phyloP scores from a whole-genome alignment of 2,888 invertebrate species.

The Polia nebulosa region DNA sequence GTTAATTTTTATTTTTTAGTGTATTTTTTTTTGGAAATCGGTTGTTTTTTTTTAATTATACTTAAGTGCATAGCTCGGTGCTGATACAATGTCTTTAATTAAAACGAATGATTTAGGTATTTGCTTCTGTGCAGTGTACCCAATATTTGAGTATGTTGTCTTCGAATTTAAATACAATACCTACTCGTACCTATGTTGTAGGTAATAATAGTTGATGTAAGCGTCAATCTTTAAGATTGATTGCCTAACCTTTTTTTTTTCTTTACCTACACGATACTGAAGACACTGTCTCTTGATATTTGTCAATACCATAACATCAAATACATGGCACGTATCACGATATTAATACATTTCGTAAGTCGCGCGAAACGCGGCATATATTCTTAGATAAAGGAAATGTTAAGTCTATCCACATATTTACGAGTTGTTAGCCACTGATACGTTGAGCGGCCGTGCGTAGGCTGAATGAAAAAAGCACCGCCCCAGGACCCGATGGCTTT shows the following conservation, averaged over 20 bases:
- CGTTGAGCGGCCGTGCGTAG: too few species aligned
- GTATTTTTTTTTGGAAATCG: too few species aligned
- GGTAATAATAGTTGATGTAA: conserved; percentile 3
- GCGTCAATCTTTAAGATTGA: conserved; percentile 16
- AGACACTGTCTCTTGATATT: conserved; percentile 18
- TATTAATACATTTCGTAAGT: conserved; percentile 34
- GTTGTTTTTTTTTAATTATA: not conserved
- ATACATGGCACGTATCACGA: conserved; percentile 20
- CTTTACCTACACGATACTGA: not conserved
- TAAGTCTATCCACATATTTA: conserved; percentile 15
- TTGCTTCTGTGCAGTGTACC: not conserved
- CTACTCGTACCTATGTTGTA: too few species aligned
- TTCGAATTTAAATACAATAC: conserved; percentile 22
- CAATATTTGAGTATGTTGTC: not conserved
- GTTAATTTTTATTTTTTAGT: too few species aligned
- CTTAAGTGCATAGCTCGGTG: not conserved
- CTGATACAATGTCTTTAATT: not conserved
- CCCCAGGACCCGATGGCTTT: too few species aligned
- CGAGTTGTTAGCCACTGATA: too few species aligned
- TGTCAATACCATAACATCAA: conserved; percentile 18
- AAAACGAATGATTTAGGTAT: conserved; percentile 1
- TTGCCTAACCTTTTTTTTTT: conserved; percentile 20
- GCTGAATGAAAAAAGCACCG: too few species aligned
- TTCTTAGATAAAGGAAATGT: conserved; percentile 36
- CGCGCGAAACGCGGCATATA: conserved; percentile 1